Conservation (phyloP, 2,797 vertebrate genomes). For the Takifugu ocellatus region DNA sequence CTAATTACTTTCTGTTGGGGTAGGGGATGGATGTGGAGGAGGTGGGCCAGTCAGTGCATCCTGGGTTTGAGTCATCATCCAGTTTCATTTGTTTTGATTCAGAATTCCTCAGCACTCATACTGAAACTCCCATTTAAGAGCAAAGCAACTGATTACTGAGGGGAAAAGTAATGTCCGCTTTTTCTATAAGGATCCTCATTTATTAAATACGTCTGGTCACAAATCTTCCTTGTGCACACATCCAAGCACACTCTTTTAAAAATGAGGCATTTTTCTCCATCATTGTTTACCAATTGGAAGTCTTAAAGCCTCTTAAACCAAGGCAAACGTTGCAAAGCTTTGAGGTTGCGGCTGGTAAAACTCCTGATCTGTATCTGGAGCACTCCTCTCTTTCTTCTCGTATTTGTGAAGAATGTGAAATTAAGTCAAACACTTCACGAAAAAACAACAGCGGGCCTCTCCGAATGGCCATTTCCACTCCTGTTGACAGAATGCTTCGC, state of each 20-base stretch:
- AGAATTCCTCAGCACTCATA: background rate
- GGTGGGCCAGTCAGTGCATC: conserved; percentile 5
- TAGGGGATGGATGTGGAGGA: conserved; percentile 24
- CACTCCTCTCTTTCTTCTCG: conserved; percentile 30
- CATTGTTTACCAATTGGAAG: conserved; percentile 14
- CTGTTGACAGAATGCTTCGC: conserved; percentile 45
- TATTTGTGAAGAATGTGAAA: conserved; percentile 40
- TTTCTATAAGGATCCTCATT: background rate
- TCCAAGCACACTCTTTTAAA: background rate
- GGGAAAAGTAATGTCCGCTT: no score
- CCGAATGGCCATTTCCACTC: conserved; percentile 48
- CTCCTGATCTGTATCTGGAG: conserved; percentile 31
- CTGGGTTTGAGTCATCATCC: background rate
- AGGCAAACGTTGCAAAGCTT: conserved; percentile 26
- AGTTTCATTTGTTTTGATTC: background rate
- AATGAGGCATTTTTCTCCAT: background rate
- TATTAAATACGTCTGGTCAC: background rate
- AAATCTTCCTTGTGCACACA: background rate
- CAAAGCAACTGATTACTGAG: no score
- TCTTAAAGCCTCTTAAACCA: background rate
- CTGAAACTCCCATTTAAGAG: no score
- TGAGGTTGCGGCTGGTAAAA: conserved; percentile 17
- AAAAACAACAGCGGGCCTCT: conserved; percentile 59
- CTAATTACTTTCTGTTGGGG: conserved; percentile 71
- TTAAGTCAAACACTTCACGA: conserved; percentile 53